Evolutionary conservation across 2,888 invertebrate genomes (phyloP), one percentile per base, ranked within the genome.

Genomic region (Thymelicus lineola): DNA sequence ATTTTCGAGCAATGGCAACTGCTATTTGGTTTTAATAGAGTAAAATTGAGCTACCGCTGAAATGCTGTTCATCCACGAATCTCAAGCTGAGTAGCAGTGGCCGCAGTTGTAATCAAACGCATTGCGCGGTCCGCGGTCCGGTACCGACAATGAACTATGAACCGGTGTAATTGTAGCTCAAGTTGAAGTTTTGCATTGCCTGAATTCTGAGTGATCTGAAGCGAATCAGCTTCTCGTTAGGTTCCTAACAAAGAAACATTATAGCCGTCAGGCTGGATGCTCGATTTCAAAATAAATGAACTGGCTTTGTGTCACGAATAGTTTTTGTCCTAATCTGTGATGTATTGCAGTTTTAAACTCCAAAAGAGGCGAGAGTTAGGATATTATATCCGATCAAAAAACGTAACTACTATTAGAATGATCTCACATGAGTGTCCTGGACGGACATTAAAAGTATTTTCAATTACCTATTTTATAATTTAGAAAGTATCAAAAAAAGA

Each of bases 91-190:
- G 42, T 48, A 15, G 35, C 62, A 45, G 9, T 48, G 62, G 62
- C 48, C 36, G 62, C 62, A 48, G 62, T 48, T 20, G 62, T 48
- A 62, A 62, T 62, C 48, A 62, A 62, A 50, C 48, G 62, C 62
- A 62, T 62, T 48, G 48, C 62, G 48, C 62, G 62, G 62, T 62
- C 48, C 17, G n/a, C n/a, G n/a, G n/a, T n/a, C n/a, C n/a, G n/a
- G n/a, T n/a, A 10, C 59, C 42, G 59, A 5, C 20, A 45, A 35
- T 35, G 35, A 28, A 35, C 55, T 28, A 55, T 35, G 14, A 35
- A 28, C 55, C 53, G 5, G 53, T 50, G 50, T 53, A 53, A 53
- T 53, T 50, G 12, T 53, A 53, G n/a, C 6, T 10, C 20, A 53
- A 53, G 53, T 20, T 20, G n/a, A 53, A 53, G 53, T 53, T 53